Evolutionary conservation across 2,888 invertebrate genomes (phyloP).

Genomic region (Tryphoninae sp.): DNA sequence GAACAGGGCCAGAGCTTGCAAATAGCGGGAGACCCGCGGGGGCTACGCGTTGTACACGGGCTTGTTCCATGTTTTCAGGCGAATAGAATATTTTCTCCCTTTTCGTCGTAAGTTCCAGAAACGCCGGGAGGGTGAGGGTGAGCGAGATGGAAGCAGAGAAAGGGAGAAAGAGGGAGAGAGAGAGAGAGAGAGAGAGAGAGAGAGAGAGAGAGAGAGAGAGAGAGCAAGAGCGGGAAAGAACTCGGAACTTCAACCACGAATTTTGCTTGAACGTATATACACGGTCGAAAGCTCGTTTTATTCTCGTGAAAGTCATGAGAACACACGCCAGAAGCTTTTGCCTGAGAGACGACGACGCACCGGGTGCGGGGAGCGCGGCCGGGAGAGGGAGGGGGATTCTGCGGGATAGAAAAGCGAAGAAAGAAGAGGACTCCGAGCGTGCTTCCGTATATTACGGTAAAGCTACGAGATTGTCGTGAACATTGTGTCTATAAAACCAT

Average conservation of each 20-base stretch:
- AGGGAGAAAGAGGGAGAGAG: slow-evolving; percentile 24
- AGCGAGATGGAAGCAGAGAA: slow-evolving; percentile 14
- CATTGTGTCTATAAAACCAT: slow-evolving; percentile 33
- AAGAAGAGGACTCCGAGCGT: slow-evolving; percentile 44
- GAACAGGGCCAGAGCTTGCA: slow-evolving; percentile 22
- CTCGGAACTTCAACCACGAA: slow-evolving; percentile 34
- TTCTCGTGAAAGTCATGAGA: slow-evolving; percentile 50
- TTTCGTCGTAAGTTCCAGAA: slow-evolving; percentile 65
- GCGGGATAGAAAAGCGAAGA: slow-evolving; percentile 58
- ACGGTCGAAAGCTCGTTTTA: slow-evolving; percentile 12
- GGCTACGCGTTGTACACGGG: slow-evolving; percentile 16
- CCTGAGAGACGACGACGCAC: slow-evolving; percentile 40
- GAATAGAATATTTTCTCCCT: slow-evolving; percentile 72
- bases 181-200: slow-evolving; percentile 22
- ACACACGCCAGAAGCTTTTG: slow-evolving; percentile 49
- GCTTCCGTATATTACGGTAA: slow-evolving; percentile 52
- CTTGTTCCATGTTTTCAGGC: slow-evolving; percentile 66
- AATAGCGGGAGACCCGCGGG: slow-evolving; percentile 26
- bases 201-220: too few relatives aligned
- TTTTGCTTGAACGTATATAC: slow-evolving; percentile 48
- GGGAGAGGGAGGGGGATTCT: slow-evolving; percentile 59
- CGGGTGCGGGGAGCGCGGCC: not conserved
- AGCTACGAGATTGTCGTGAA: slow-evolving; percentile 48
- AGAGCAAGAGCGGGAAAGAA: slow-evolving; percentile 4
- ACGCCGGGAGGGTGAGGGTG: slow-evolving; percentile 4